Evolutionary conservation across 1,140 invertebrate species (phyloP), one percentile per base, ranked within the genome.

Genomic region (Bombus picipes): DNA sequence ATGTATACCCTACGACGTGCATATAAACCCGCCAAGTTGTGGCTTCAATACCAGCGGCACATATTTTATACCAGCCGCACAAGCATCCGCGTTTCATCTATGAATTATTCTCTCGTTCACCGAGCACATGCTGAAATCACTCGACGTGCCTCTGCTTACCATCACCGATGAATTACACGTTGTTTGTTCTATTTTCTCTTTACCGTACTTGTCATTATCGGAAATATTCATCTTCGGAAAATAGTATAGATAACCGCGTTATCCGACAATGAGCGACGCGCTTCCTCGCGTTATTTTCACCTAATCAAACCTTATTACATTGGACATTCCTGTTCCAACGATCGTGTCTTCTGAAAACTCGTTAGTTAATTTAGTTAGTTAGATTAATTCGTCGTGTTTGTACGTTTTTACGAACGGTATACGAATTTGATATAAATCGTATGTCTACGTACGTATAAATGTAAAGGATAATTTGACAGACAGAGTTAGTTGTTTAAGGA

Each of bases 61-160:
- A 89, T 87, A 90, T 89, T 89, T 90, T 84, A 89, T 86, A 87
- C 80, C 81, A 76, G 59, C 47, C 86, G 74, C 81, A 66, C 80
- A 79, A 65, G 72, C 43, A 80, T 89, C 53, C 85, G 41, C 68
- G 78, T 84, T 89, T 86, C 76, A 79, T 87, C 84, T 92, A 93
- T 92, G 89, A 93, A 94, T 94, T 94, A 92, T 94, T 94, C 89
- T 85, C 82, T 34, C 81, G 89, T 89, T 91, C 88, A 79, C 76
- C 88, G 89, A 92, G 92, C 91, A 92, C 88, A 88, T 83, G 87
- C 18, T 89, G 87, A 93, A 93, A 94, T 94, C 93, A 92, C 87
- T 93, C 91, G 77, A 92, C 91, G 86, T 70, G 65, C 47, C 85
- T 90, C 88, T 88, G 76, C 80, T 80, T 89, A 81, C 74, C 81